A percentile compares a stretch with the other conserved stretches of the same genome.
Conservation (phyloP, 37 sponge, comb jelly and placozoan species). For the Spongilla lacustris region DNA sequence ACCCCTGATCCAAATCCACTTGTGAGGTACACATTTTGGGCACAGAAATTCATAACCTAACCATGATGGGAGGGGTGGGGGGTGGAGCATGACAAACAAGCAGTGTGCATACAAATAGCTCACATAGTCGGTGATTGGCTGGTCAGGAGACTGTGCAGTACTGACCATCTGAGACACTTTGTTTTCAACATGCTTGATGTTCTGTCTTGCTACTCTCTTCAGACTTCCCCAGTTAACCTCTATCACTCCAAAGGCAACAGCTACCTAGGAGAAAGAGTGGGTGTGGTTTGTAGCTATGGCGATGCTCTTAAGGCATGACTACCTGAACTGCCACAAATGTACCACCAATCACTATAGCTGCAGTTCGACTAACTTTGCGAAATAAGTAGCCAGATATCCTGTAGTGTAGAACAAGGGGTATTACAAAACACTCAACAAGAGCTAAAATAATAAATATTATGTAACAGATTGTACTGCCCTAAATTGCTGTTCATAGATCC, state of each 20-base stretch:
- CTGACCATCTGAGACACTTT: not conserved
- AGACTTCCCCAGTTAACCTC: conserved; percentile 55
- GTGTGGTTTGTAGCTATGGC: not conserved
- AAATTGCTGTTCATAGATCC: not conserved
- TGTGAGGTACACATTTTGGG: conserved; percentile 45
- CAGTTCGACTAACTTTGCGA: conserved; percentile 59
- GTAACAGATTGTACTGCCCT: not conserved
- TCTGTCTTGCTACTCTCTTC: conserved; percentile 18
- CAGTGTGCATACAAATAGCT: too few species aligned
- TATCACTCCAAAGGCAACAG: conserved; percentile 49
- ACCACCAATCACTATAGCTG: conserved; percentile 66
- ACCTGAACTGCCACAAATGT: conserved; percentile 64
- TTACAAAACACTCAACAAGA: too few species aligned
- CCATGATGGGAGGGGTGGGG: not conserved
- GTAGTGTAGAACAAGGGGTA: not conserved
- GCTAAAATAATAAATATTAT: not conserved
- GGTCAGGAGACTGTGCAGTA: not conserved
- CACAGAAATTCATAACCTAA: conserved; percentile 32
- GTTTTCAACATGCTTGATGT: not conserved
- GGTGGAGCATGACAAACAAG: too few species aligned
- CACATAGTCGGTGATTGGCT: not conserved
- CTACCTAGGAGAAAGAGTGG: conserved; percentile 22
- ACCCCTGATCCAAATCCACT: conserved; percentile 65
- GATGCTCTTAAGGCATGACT: not conserved
- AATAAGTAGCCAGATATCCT: conserved; percentile 75